These are phyloP conservation scores for Nannobrachium achirus DNA, from an alignment of 2,113 vertebrate genomes.

Conservation along the genomic window DNA sequence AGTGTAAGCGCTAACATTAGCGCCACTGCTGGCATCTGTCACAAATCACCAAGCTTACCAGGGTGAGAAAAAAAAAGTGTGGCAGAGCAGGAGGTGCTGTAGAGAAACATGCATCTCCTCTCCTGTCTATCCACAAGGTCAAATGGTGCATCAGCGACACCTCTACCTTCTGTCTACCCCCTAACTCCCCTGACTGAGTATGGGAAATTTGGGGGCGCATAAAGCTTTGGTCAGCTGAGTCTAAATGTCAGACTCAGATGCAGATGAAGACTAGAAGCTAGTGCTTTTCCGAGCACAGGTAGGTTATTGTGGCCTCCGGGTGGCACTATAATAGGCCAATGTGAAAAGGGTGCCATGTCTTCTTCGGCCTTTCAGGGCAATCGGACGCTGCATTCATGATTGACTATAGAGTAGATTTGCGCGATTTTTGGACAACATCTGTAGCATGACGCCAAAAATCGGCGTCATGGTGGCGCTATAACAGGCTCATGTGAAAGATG, in stretches of 20 bases:
- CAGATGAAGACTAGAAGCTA: neutral
- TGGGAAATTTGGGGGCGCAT: constrained; percentile 19
- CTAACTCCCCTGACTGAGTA: constrained; percentile 1
- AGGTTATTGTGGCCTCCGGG: too few species aligned
- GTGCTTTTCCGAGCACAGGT: too few species aligned
- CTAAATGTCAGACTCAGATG: neutral
- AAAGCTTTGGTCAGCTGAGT: neutral
- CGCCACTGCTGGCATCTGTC: constrained; percentile 46
- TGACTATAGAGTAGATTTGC: too few species aligned
- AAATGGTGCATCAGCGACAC: constrained; percentile 20
- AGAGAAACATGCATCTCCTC: neutral
- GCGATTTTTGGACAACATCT: too few species aligned
- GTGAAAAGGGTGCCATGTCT: too few species aligned
- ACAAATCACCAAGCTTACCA: constrained; percentile 50
- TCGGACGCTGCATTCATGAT: too few species aligned
- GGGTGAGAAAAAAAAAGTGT: constrained; percentile 17
- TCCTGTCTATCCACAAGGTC: constrained; percentile 37
- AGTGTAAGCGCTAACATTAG: constrained; percentile 40
- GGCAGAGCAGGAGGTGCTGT: constrained; percentile 15
- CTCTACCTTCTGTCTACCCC: constrained; percentile 1
- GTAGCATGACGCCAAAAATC: too few species aligned
- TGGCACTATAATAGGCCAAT: too few species aligned
- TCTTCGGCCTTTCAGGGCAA: too few species aligned
- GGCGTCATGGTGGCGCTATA: too few species aligned
- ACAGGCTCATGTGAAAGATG: too few species aligned